Percentiles rank a stretch among this genome's conserved stretches.
phyloP scores from a whole-genome alignment of 2,888 invertebrate genomes.

The Caenorhabditis parvicauda region DNA sequence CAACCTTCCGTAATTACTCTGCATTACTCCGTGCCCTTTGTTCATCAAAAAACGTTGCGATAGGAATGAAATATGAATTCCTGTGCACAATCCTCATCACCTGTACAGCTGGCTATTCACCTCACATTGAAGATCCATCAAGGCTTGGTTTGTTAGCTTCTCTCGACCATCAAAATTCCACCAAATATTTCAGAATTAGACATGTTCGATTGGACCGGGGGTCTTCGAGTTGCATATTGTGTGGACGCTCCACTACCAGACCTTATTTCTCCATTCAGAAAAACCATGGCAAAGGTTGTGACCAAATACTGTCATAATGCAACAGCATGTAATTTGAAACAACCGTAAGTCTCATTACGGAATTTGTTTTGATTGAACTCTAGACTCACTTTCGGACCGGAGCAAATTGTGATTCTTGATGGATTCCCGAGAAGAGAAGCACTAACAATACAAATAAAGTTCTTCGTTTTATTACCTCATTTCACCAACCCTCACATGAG shows the following conservation, averaged over 20 bases:
- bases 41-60: too few relatives aligned
- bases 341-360: conserved; percentile 33
- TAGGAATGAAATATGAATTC: too few relatives aligned
- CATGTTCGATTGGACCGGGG: conserved; percentile 55
- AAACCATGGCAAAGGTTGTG: conserved; percentile 48
- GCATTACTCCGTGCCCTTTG: too few relatives aligned
- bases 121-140: conserved; percentile 30
- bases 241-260: conserved; percentile 48
- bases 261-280: conserved; percentile 48
- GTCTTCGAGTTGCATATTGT: conserved; percentile 53
- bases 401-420: conserved; percentile 53
- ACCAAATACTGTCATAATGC: conserved; percentile 56
- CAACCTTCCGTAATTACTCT: too few relatives aligned
- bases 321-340: conserved; percentile 51
- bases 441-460: conserved; percentile 49
- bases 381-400: conserved; percentile 46
- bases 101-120: too few relatives aligned
- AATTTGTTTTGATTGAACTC: neutral
- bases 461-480: conserved; percentile 51
- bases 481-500: conserved; percentile 29
- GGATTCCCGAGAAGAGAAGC: conserved; percentile 54
- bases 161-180: neutral
- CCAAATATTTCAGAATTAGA: conserved; percentile 43
- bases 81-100: too few relatives aligned
- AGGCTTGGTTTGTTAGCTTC: conserved; percentile 16